A percentile compares a stretch with the other conserved stretches of the same genome.
These are phyloP conservation scores for Siniperca chuatsi DNA, from an alignment of 2,113 vertebrate species.

Conservation along the genomic window DNA sequence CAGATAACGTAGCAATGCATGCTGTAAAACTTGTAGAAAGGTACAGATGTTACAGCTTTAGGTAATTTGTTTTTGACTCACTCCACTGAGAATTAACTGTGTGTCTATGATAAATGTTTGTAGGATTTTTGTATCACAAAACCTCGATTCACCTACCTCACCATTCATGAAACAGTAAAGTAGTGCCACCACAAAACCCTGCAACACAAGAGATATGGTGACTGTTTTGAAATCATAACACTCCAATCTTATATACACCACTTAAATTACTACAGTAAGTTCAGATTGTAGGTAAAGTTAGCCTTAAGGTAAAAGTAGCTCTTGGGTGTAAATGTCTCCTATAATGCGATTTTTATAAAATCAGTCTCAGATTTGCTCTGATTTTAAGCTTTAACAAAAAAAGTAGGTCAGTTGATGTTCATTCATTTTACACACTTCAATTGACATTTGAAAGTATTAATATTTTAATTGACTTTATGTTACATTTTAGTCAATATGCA, in stretches of 20 bases:
- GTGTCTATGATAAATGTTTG: background rate
- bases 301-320: background rate
- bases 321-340: background rate
- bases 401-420: no score
- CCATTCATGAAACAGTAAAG: slow-evolving; percentile 98
- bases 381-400: background rate
- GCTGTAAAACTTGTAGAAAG: background rate
- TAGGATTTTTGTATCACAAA: background rate
- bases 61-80: background rate
- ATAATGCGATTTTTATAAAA: background rate
- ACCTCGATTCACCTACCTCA: slow-evolving; percentile 86
- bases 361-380: background rate
- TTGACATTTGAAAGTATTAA: no score
- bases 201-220: slow-evolving; percentile 62
- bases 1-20: background rate
- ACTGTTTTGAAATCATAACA: background rate
- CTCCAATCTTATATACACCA: background rate
- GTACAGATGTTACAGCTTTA: background rate
- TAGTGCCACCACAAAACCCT: slow-evolving; percentile 96
- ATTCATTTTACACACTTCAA: background rate
- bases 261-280: background rate
- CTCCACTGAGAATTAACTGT: background rate
- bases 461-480: no score
- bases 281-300: background rate
- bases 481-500: background rate